Conservation (phyloP, 2,113 vertebrate genomes). For the Rhinolophus ferrumequinum region DNA sequence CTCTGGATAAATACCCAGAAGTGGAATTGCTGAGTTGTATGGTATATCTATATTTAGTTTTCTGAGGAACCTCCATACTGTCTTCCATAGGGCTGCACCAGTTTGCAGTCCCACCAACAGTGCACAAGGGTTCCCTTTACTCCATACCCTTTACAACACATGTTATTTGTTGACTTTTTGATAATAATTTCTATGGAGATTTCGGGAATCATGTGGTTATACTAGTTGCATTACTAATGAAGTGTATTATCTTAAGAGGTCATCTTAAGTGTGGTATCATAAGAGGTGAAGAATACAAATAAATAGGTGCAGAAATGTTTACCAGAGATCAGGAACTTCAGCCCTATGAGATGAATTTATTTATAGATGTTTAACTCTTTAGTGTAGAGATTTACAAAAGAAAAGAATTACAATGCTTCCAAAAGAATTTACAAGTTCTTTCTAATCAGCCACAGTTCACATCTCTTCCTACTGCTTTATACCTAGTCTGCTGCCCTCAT, state of each 20-base stretch:
- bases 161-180: too few relatives aligned
- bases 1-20: too few relatives aligned
- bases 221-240: not conserved
- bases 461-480: not conserved
- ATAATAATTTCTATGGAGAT: not conserved
- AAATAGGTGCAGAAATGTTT: not conserved
- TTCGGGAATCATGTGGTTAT: not conserved
- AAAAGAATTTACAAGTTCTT: not conserved
- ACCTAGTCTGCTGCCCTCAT: not conserved
- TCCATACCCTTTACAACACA: too few relatives aligned
- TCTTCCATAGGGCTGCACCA: too few relatives aligned
- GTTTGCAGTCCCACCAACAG: too few relatives aligned
- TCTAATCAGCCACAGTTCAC: not conserved
- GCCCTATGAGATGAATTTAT: not conserved
- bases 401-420: not conserved
- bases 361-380: not conserved
- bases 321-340: not conserved
- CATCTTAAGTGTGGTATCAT: not conserved
- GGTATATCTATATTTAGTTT: too few relatives aligned
- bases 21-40: too few relatives aligned
- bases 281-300: not conserved
- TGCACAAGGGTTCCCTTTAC: too few relatives aligned
- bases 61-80: too few relatives aligned
- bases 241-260: not conserved
- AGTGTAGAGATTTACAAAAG: not conserved